Evolutionary conservation across 2,888 invertebrate genomes (phyloP), one percentile per base, ranked within the genome.

Genomic region (Argyresthia goedartella): DNA sequence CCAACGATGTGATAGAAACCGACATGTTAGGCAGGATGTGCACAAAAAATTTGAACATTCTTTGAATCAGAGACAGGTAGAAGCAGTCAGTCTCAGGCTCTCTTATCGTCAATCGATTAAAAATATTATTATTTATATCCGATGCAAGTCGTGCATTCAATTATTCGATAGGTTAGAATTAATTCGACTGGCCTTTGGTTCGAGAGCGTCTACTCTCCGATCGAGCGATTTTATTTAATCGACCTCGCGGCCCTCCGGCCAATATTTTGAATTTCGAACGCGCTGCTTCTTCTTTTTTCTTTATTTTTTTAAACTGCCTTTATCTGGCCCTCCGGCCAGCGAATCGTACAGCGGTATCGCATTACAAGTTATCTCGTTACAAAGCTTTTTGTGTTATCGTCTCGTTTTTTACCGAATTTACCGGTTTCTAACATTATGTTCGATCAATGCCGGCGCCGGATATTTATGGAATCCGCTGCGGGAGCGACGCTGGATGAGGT

Each of bases 311-410:
- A 72, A 76, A 70, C 70, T 67, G 73, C 69, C 72, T 80, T 77
- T 80, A 78, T 78, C 73, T 78, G 68, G 71, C 75, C 78, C 73
- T 73, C 74, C 72, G 72, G 75, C 76, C 75, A 73, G 64, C 66
- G 76, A 76, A 76, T 76, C 76, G 76, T 80, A 76, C 76, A 68
- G 73, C 68, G 71, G 69, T 78, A 80, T 85, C 80, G 70, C 79
- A 76, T 85, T 84, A 81, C 84, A 69, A 65, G 73, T 76, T 79
- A 79, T 80, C 76, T 82, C 73, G 77, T 81, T 78, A 76, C 79
- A 70, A 62, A 66, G 65, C 62, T 62, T 74, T 73, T 75, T 76
- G 74, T 71, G 67, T 65, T 63, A 65, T 63, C 69, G 33, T 60
- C 25, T 59, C 54, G 59, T 64, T 63, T 59, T 70, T 69, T 66